These are phyloP conservation scores for Ceratitis capitata DNA, from an alignment of 1,140 invertebrate genomes.

Conservation along the genomic window DNA sequence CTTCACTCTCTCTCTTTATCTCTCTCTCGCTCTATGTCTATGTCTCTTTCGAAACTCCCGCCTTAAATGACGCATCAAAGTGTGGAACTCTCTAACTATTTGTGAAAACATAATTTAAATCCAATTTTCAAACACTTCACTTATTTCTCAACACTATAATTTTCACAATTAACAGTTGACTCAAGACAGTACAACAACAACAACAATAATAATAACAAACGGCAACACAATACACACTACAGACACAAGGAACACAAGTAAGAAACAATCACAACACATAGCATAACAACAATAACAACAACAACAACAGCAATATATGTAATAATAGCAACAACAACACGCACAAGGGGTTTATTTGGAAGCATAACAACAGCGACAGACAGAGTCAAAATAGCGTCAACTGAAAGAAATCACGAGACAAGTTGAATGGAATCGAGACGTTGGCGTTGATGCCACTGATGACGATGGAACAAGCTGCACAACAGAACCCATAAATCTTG, in stretches of 20 bases:
- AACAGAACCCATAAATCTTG: slow-evolving; percentile 29
- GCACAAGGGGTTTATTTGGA: neutral
- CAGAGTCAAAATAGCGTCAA: slow-evolving; percentile 35
- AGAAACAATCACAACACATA: too few species aligned
- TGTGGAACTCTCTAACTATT: slow-evolving; percentile 20
- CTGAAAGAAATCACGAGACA: slow-evolving; percentile 32
- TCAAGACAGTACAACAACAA: slow-evolving; percentile 26
- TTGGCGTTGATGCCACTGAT: neutral
- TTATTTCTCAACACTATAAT: slow-evolving; percentile 39
- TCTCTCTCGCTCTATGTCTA: neutral
- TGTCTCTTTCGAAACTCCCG: neutral
- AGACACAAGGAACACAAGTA: neutral
- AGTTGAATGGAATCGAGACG: slow-evolving; percentile 29
- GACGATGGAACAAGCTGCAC: slow-evolving; percentile 1
- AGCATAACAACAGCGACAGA: slow-evolving; percentile 24
- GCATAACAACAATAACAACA: slow-evolving; percentile 16
- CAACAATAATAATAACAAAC: neutral
- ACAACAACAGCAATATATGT: neutral
- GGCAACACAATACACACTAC: neutral
- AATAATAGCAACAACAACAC: too few species aligned
- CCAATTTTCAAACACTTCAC: slow-evolving; percentile 40
- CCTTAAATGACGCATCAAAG: neutral
- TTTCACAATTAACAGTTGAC: slow-evolving; percentile 40
- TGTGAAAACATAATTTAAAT: slow-evolving; percentile 39
- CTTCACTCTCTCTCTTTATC: neutral